Conservation (phyloP, 1,140 invertebrate genomes). For the Ephestia elutella region DNA sequence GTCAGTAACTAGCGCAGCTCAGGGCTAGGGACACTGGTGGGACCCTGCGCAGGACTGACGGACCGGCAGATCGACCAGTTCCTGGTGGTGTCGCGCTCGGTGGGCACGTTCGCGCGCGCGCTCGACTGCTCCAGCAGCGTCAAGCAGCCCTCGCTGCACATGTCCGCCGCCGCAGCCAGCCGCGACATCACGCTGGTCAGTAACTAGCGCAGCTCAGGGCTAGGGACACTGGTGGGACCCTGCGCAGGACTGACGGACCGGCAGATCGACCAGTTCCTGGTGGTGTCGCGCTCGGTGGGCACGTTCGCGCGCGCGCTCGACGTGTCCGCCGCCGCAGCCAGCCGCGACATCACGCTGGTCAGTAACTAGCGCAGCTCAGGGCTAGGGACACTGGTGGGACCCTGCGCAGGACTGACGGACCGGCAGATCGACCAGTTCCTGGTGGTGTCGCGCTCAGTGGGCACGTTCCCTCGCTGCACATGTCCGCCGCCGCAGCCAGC, state of each 20-base stretch:
- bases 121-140: conserved; percentile 98
- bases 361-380: too few species aligned
- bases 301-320: conserved; percentile 99
- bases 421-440: conserved; percentile 99
- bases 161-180: conserved; percentile 98
- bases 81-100: conserved; percentile 96
- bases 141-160: conserved; percentile 98
- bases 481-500: conserved; percentile 98
- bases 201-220: too few species aligned
- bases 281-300: conserved; percentile 97
- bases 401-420: conserved; percentile 92
- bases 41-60: conserved; percentile 92
- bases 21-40: too few species aligned
- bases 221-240: conserved; percentile 95
- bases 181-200: conserved; percentile 96
- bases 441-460: conserved; percentile 97
- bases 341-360: conserved; percentile 95
- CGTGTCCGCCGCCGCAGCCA: conserved; percentile 97
- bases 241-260: conserved; percentile 93
- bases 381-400: conserved; percentile 96
- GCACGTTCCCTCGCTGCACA: conserved; percentile 99
- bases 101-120: conserved; percentile 98
- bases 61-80: conserved; percentile 99
- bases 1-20: conserved; percentile 78
- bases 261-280: conserved; percentile 99